Evolutionary conservation across 1,140 invertebrate species (phyloP).

Genomic region (Nixonia krombeini): DNA sequence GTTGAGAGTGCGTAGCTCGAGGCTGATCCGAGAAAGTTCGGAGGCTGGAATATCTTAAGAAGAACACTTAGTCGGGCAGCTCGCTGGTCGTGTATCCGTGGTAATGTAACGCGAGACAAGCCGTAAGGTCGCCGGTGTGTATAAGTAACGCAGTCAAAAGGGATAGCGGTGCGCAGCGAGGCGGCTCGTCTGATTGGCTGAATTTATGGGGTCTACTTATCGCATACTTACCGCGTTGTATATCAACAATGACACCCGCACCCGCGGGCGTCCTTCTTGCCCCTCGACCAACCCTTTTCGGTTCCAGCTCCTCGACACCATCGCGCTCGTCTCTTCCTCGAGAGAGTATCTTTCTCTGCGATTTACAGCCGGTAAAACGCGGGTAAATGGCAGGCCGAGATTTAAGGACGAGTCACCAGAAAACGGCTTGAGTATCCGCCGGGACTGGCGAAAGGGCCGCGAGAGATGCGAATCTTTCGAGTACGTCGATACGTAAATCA

Average conservation of each 20-base stretch:
- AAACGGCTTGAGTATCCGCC: conserved; percentile 33
- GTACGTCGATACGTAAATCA: conserved; percentile 45
- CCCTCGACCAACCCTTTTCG: conserved; percentile 44
- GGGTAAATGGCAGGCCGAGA: conserved; percentile 50
- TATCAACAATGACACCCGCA: conserved; percentile 72
- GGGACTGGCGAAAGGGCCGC: conserved; percentile 38
- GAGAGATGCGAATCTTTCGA: conserved; percentile 41
- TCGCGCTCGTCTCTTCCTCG: conserved; percentile 40
- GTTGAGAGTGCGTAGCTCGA: no score
- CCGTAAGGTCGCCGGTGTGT: conserved; percentile 39
- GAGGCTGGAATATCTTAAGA: no score
- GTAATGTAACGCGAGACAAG: conserved; percentile 38
- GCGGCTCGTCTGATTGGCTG: conserved; percentile 68
- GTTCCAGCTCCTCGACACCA: conserved; percentile 31
- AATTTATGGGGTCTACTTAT: conserved; percentile 72
- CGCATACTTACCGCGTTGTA: conserved; percentile 71
- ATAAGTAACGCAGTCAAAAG: conserved; percentile 48
- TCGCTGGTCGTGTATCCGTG: no score
- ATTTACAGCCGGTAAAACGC: conserved; percentile 53
- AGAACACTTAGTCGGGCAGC: no score
- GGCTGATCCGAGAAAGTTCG: no score
- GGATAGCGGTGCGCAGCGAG: conserved; percentile 43
- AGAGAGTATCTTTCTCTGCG: conserved; percentile 41
- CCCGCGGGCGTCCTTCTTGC: conserved; percentile 62
- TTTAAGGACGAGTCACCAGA: conserved; percentile 52